Percentiles rank a stretch among this genome's conserved stretches.
These are phyloP conservation scores for Neelides sp. DNA, from an alignment of 1,140 invertebrate species.

Conservation along the genomic window DNA sequence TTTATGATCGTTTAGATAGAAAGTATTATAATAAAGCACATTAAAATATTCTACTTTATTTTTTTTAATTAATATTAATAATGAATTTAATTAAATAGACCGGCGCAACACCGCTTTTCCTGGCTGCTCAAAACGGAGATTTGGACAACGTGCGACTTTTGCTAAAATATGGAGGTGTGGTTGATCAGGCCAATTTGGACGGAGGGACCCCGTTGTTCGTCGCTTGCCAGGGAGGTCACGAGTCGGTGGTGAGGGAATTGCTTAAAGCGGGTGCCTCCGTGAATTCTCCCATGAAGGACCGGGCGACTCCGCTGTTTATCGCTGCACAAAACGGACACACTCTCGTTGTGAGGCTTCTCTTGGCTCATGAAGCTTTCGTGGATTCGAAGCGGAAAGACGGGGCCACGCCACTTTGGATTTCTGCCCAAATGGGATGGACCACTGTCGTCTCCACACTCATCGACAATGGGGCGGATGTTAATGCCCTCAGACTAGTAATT, in stretches of 20 bases:
- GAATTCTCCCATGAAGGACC: slow-evolving; percentile 77
- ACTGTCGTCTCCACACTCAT: slow-evolving; percentile 63
- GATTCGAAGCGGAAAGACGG: slow-evolving; percentile 62
- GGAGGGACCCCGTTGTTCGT: slow-evolving; percentile 83
- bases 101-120: slow-evolving; percentile 79
- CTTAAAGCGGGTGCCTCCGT: slow-evolving; percentile 64
- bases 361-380: slow-evolving; percentile 53
- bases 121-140: slow-evolving; percentile 79
- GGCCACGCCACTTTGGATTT: slow-evolving; percentile 82
- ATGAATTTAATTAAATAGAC: slow-evolving; percentile 46
- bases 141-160: slow-evolving; percentile 64
- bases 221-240: slow-evolving; percentile 78
- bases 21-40: not conserved
- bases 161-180: slow-evolving; percentile 58
- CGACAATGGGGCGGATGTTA: slow-evolving; percentile 60
- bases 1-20: not conserved
- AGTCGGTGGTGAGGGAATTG: slow-evolving; percentile 69
- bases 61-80: not conserved
- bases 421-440: slow-evolving; percentile 81
- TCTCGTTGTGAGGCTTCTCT: slow-evolving; percentile 53
- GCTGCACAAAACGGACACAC: slow-evolving; percentile 80
- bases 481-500: slow-evolving; percentile 62
- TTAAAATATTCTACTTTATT: slow-evolving; percentile 4
- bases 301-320: slow-evolving; percentile 74
- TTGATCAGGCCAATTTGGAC: slow-evolving; percentile 74